Evolutionary conservation across 2,113 vertebrate species (phyloP).

Genomic region (Phalacrocorax carbo): DNA sequence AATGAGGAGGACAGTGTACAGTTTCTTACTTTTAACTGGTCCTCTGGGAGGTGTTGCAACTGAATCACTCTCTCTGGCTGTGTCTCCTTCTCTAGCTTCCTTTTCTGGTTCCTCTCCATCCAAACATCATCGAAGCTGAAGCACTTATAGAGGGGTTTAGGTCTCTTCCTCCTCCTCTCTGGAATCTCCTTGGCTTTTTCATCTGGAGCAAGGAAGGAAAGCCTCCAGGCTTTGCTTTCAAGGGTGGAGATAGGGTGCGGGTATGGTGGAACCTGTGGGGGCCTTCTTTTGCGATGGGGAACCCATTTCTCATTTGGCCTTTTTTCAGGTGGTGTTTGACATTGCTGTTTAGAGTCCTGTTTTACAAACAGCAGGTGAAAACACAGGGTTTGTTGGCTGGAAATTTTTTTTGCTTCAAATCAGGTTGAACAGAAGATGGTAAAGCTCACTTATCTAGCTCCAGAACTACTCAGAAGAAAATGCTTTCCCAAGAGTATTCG

Average conservation of each 20-base stretch:
- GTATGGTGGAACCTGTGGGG: background rate
- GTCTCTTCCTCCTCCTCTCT: conserved; percentile 40
- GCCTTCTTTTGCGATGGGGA: conserved; percentile 45
- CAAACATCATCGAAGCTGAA: conserved; percentile 84
- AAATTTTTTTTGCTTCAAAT: background rate
- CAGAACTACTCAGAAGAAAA: background rate
- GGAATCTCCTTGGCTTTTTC: conserved; percentile 21
- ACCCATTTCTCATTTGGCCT: conserved; percentile 41
- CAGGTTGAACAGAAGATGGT: background rate
- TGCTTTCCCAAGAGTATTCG: background rate
- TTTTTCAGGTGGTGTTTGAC: conserved; percentile 53
- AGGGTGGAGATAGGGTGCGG: conserved; percentile 1
- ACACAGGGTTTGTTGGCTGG: background rate
- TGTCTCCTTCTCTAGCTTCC: conserved; percentile 70
- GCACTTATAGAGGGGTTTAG: conserved; percentile 36
- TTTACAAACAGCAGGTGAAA: conserved; percentile 68
- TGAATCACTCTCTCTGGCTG: conserved; percentile 64
- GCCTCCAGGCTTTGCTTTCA: conserved; percentile 32
- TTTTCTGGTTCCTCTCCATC: conserved; percentile 81
- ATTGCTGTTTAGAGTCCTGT: conserved; percentile 52
- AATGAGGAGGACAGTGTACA: background rate
- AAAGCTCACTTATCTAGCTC: background rate
- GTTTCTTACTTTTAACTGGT: conserved; percentile 79
- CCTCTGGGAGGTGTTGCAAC: conserved; percentile 18
- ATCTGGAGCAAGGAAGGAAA: conserved; percentile 45